phyloP scores from a whole-genome alignment of 2,113 vertebrate species.

The Plectropomus leopardus region DNA sequence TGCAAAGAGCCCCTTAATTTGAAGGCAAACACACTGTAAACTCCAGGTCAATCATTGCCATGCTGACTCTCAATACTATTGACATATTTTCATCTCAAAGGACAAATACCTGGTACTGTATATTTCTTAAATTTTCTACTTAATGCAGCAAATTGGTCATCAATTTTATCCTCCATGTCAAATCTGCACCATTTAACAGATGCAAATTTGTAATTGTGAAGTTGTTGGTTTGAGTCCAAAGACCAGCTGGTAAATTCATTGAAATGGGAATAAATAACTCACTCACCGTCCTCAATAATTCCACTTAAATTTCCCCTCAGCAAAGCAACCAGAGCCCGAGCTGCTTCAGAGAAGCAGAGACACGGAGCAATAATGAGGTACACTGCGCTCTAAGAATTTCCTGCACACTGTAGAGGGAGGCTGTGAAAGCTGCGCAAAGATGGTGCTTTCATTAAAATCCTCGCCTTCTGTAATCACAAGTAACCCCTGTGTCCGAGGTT shows the following conservation, averaged over 20 bases:
- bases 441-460: slow-evolving; percentile 62
- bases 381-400: slow-evolving; percentile 42
- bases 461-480: slow-evolving; percentile 58
- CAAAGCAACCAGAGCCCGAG: slow-evolving; percentile 46
- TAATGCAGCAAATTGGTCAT: background rate
- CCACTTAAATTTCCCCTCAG: slow-evolving; percentile 50
- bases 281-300: slow-evolving; percentile 48
- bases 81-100: too few relatives aligned
- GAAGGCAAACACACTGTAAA: background rate
- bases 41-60: background rate
- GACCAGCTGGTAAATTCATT: slow-evolving; percentile 26
- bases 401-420: slow-evolving; percentile 44
- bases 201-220: slow-evolving; percentile 11
- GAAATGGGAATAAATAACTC: slow-evolving; percentile 47
- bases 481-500: slow-evolving; percentile 53
- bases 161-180: background rate
- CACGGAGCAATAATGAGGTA: slow-evolving; percentile 66
- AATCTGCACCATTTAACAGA: slow-evolving; percentile 1
- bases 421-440: slow-evolving; percentile 47
- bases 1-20: too few relatives aligned
- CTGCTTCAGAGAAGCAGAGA: slow-evolving; percentile 41
- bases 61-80: too few relatives aligned
- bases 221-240: slow-evolving; percentile 1
- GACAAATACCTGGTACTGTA: too few relatives aligned
- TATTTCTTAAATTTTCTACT: background rate